Base-by-base conservation (phyloP, 1,140 invertebrate species). In the Drosophila repletoides region DNA sequence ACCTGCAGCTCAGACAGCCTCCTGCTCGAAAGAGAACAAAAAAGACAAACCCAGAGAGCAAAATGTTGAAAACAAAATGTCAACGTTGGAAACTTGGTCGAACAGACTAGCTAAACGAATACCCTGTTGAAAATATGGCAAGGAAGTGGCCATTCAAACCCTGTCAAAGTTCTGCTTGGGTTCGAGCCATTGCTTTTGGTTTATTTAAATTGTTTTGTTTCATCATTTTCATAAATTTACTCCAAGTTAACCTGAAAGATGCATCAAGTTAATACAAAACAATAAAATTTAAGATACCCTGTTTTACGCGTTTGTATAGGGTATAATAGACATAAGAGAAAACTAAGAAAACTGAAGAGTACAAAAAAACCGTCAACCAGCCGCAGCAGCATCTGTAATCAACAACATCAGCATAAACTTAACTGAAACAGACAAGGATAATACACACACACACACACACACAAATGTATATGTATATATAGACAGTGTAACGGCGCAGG, bases 391-490 rank as follows among this genome's bases (percentile, higher is more conserved):
- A 76, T 61, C 73, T 84, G 73, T 56, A 74, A 83, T 77, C 79
- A 83, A 83, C 79, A 67, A 74, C 77, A 83, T 77, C 65, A 83
- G 69, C 74, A 84, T 77, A 74, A 84, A 79, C 69, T 66, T 70
- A 72, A 76, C 65, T 28, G 24, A 74, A 43, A 38, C 56, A 66
- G 29, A 36, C 55, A 66, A 43, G 43, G 33, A 31, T 31, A 22
- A 28, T 14, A 28, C 28, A 22, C 7, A 22, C 29, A 38, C 9
- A 43, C 34, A 34, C 63, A 31, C 26, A 55, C 0, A 48, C 21
- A 6, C 15, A 21, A 2, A 12, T 9, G 17, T 10, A 28, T 6
- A 31, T 1, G 14, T 10, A 46, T 3, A 33, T n/a, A 45, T 2
- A 22, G 2, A 24, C 1, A 34, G 12, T 24, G n/a, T n/a, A n/a